A percentile compares a stretch with the other conserved stretches of the same genome.
These are phyloP conservation scores for Hyperoodon ampullatus DNA, from an alignment of 2,113 vertebrate species.

Conservation along the genomic window DNA sequence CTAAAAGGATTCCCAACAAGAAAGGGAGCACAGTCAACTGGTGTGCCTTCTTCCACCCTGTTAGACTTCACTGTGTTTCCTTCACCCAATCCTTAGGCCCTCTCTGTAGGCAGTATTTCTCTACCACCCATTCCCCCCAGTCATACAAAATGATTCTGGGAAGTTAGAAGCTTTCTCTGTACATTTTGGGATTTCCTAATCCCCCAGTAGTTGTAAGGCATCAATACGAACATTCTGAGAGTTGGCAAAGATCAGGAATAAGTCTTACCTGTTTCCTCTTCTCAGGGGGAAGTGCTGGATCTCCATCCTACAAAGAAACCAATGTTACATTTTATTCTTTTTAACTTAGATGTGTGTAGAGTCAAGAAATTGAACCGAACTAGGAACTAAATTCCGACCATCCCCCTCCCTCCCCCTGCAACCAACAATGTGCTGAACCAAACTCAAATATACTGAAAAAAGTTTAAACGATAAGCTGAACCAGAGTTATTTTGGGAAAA, in stretches of 20 bases:
- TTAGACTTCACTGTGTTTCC: not conserved
- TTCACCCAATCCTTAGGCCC: not conserved
- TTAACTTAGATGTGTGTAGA: not conserved
- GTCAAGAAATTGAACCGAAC: not conserved
- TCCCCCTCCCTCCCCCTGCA: not conserved
- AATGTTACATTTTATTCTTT: slow-evolving; percentile 39
- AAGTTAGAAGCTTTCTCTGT: not conserved
- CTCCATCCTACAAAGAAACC: slow-evolving; percentile 92
- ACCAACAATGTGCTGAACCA: not conserved
- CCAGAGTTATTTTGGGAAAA: slow-evolving; percentile 31
- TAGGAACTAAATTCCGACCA: not conserved
- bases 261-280: slow-evolving; percentile 95
- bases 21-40: not conserved
- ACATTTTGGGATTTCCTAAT: not conserved
- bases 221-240: not conserved
- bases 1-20: not conserved
- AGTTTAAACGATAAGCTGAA: not conserved
- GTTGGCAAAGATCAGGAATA: slow-evolving; percentile 7
- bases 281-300: slow-evolving; percentile 95
- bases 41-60: not conserved
- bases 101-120: not conserved
- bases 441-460: not conserved
- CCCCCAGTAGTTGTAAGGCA: not conserved
- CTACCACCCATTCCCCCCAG: no score
- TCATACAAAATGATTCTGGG: not conserved